Evolutionary conservation across 2,797 vertebrate species (phyloP), one percentile per base, ranked within the genome.

Genomic region (Denticeps clupeoides): DNA sequence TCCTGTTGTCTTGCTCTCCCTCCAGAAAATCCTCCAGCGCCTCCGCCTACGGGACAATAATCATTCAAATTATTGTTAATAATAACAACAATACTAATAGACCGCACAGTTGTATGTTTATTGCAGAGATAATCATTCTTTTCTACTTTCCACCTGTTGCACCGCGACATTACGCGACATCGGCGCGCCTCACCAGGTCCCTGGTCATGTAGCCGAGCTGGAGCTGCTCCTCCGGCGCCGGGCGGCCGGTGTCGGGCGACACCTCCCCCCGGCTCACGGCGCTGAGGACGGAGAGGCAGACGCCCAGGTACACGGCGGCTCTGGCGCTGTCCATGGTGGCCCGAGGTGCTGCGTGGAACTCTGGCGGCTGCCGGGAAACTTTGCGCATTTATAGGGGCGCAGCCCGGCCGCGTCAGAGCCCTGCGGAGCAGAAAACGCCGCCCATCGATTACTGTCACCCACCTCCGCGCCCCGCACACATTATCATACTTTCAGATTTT

Each of bases 21-120:
- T 75, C 74, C 69, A 83, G 56, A 53, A 83, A 53, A n/a, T 61
- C 62, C 60, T 78, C 73, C 40, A 84, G 74, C 24, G 69, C 79
- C 23, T 77, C 76, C 42, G 64, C 75, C 82, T 84, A 45, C 15
- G 41, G 5, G 13, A 18, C 16, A 37, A 32, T 1, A 32, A 32
- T 5, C 33, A 1, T 31, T 13, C 8, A 19, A 15, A 9, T 32
- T n/a, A 32, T 32, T 32, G n/a, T n/a, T n/a, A n/a, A n/a, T n/a
- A n/a, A n/a, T n/a, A n/a, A n/a, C n/a, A n/a, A n/a, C n/a, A n/a
- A n/a, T n/a, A n/a, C n/a, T n/a, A n/a, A n/a, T n/a, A n/a, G n/a
- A n/a, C n/a, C n/a, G n/a, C n/a, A n/a, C n/a, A n/a, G n/a, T n/a
- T n/a, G n/a, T n/a, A n/a, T n/a, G n/a, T n/a, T n/a, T n/a, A n/a